phyloP scores from a whole-genome alignment of 2,113 vertebrate species.

The Antennarius striatus region DNA sequence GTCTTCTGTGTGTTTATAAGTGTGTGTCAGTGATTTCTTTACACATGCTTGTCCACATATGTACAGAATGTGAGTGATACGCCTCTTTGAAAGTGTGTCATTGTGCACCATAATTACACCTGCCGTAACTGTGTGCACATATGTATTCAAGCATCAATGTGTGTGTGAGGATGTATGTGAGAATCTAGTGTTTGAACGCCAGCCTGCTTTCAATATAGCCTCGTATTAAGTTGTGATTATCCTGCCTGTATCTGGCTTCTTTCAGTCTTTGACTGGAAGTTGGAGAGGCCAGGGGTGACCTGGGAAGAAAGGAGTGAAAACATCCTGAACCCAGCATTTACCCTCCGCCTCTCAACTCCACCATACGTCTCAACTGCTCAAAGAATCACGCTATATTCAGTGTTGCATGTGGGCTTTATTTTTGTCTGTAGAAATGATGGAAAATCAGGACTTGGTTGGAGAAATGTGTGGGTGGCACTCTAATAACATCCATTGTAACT shows the following conservation, averaged over 20 bases:
- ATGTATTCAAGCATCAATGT: conserved; percentile 4
- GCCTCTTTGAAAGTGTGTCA: conserved; percentile 51
- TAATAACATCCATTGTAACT: not conserved
- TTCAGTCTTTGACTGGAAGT: conserved; percentile 72
- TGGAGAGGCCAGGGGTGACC: conserved; percentile 67
- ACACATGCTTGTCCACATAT: conserved; percentile 29
- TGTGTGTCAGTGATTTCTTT: conserved; percentile 16
- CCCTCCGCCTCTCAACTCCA: conserved; percentile 39
- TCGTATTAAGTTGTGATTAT: conserved; percentile 83
- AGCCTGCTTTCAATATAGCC: conserved; percentile 81
- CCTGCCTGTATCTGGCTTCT: conserved; percentile 77
- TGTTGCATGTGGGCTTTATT: not conserved
- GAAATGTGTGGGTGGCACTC: not conserved
- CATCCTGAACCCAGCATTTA: conserved; percentile 70
- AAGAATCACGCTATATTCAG: conserved; percentile 14
- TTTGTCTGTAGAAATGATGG: conserved; percentile 16
- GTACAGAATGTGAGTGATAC: conserved; percentile 39
- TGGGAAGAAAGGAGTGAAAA: conserved; percentile 76
- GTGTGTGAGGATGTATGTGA: conserved; percentile 12
- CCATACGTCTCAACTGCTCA: conserved; percentile 24
- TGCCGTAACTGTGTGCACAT: conserved; percentile 33
- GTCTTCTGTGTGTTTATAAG: conserved; percentile 25
- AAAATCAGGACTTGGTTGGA: not conserved
- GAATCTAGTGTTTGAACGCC: conserved; percentile 49
- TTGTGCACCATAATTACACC: conserved; percentile 56